Evolutionary conservation across 2,888 invertebrate genomes (phyloP).

Genomic region (Quadroppia sp.): DNA sequence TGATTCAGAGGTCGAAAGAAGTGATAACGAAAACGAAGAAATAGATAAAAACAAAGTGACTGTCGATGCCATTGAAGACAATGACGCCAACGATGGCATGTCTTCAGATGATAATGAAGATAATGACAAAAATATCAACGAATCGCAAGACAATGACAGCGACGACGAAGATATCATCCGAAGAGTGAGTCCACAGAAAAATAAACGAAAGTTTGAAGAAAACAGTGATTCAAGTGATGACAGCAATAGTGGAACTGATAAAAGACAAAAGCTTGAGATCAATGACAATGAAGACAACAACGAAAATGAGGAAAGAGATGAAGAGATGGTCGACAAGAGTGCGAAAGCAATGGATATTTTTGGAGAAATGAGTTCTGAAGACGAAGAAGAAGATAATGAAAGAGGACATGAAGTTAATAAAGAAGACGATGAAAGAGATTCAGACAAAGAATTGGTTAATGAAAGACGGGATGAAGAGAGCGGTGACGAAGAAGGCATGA

Average conservation of each 20-base stretch:
- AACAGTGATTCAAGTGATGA: conserved; percentile 16
- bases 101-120: conserved; percentile 26
- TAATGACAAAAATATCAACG: conserved; percentile 22
- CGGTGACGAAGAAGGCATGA: background rate
- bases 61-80: background rate
- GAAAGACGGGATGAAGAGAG: conserved; percentile 12
- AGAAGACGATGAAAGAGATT: conserved; percentile 31
- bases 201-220: background rate
- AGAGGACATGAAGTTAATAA: conserved; percentile 36
- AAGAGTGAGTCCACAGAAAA: background rate
- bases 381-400: conserved; percentile 58
- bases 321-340: conserved; percentile 10
- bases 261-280: background rate
- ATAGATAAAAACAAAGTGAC: background rate
- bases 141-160: conserved; percentile 32
- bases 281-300: conserved; percentile 37
- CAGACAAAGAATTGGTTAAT: background rate
- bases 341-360: conserved; percentile 51
- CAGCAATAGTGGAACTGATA: background rate
- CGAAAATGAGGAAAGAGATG: background rate
- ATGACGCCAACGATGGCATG: conserved; percentile 9
- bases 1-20: conserved; percentile 35
- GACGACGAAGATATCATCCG: conserved; percentile 31
- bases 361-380: conserved; percentile 56
- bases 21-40: background rate